A percentile compares a stretch with the other conserved stretches of the same genome.
Conservation (phyloP, 2,113 vertebrate species). For the Ictidomys tridecemlineatus region DNA sequence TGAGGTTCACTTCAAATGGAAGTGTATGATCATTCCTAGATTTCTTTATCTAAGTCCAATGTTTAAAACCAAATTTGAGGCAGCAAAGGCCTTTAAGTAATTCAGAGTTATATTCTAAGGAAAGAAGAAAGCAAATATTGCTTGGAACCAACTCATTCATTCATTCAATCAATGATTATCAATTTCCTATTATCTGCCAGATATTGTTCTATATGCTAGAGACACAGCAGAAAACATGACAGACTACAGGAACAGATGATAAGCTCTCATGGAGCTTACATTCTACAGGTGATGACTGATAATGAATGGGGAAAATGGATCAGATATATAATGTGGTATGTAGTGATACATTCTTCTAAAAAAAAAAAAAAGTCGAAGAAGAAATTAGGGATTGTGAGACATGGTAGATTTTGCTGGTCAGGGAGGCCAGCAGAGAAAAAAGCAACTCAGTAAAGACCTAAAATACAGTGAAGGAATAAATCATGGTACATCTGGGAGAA, state of each 20-base stretch:
- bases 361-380: not conserved
- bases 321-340: not conserved
- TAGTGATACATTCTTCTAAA: not conserved
- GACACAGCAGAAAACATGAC: not conserved
- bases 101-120: not conserved
- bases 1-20: not conserved
- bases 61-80: slow-evolving; percentile 29
- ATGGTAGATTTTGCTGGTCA: not conserved
- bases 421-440: not conserved
- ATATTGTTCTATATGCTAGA: not conserved
- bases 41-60: not conserved
- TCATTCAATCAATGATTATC: not conserved
- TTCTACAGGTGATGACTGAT: not conserved
- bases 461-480: not conserved
- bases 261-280: not conserved
- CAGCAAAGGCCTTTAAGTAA: not conserved
- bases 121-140: not conserved
- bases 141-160: not conserved
- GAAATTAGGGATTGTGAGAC: not conserved
- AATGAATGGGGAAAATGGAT: not conserved
- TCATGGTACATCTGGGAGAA: fast-evolving
- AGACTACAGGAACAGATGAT: not conserved
- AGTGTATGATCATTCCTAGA: not conserved
- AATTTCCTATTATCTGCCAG: not conserved
- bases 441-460: not conserved